These are phyloP conservation scores for Phainopepla nitens DNA, from an alignment of 2,113 vertebrate species.

Conservation along the genomic window DNA sequence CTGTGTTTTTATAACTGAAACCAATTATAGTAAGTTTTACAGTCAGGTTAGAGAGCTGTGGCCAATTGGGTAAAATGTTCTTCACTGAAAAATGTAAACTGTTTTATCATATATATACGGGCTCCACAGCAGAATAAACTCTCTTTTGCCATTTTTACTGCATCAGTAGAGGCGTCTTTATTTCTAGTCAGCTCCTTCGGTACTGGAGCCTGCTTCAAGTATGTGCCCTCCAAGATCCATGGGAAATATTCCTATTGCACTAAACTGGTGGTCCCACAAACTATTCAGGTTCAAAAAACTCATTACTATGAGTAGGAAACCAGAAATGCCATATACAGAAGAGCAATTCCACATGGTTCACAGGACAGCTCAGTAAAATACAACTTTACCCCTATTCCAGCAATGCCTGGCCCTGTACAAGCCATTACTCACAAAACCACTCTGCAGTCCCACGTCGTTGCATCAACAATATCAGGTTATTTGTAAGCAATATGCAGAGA, in stretches of 20 bases:
- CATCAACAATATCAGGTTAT: background rate
- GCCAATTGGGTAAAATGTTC: no score
- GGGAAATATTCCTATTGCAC: background rate
- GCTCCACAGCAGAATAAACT: no score
- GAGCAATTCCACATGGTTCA: background rate
- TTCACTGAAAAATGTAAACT: no score
- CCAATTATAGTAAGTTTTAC: no score
- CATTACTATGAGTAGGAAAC: background rate
- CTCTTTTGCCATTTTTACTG: no score
- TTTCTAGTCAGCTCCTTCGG: no score
- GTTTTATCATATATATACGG: no score
- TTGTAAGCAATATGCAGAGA: rapidly evolving
- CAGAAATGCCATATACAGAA: background rate
- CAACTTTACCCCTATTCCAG: background rate
- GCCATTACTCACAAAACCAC: background rate
- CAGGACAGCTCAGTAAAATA: background rate
- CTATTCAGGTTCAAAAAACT: background rate
- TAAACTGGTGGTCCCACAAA: background rate
- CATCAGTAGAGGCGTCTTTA: no score
- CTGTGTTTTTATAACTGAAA: no score
- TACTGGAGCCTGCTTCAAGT: no score
- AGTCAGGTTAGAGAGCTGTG: no score
- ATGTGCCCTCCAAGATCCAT: background rate
- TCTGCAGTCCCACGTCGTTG: background rate
- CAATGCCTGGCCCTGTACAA: background rate